These are phyloP conservation scores for Gavialis gangeticus DNA, from an alignment of 2,113 vertebrate genomes.

Conservation along the genomic window DNA sequence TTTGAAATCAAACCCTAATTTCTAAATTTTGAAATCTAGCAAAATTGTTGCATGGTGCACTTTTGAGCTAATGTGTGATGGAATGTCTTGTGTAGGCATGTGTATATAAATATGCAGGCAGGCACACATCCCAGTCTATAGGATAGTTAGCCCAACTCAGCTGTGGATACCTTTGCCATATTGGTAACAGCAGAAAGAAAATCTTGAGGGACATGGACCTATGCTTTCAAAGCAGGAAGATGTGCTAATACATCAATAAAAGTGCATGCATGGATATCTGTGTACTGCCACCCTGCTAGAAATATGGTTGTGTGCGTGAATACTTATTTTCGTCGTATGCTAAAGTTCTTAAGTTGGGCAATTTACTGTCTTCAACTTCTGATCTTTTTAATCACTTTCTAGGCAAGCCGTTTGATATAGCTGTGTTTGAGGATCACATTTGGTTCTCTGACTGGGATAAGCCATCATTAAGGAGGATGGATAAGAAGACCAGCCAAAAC, in stretches of 20 bases:
- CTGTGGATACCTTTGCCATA: not conserved
- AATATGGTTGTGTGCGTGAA: not conserved
- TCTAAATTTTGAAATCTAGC: not conserved
- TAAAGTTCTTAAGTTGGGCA: not conserved
- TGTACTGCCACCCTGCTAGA: not conserved
- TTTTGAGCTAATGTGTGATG: not conserved
- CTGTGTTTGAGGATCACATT: slow-evolving; percentile 89
- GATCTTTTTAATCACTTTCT: slow-evolving; percentile 35
- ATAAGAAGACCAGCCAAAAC: slow-evolving; percentile 87
- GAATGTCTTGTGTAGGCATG: not conserved
- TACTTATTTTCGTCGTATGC: not conserved
- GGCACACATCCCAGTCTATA: not conserved
- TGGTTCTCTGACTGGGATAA: slow-evolving; percentile 90
- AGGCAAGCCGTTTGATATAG: slow-evolving; percentile 89
- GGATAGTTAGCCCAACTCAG: not conserved
- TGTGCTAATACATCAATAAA: not conserved
- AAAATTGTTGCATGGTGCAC: not conserved
- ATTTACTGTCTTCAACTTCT: not conserved
- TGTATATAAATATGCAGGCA: not conserved
- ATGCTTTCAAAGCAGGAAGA: rapidly evolving
- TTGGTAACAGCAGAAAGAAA: not conserved
- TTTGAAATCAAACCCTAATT: not conserved
- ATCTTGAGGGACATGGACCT: not conserved
- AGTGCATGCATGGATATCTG: not conserved
- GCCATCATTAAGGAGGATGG: slow-evolving; percentile 83